These are phyloP conservation scores for Helobdella robusta DNA, from an alignment of 2,888 invertebrate genomes.

Conservation along the genomic window DNA sequence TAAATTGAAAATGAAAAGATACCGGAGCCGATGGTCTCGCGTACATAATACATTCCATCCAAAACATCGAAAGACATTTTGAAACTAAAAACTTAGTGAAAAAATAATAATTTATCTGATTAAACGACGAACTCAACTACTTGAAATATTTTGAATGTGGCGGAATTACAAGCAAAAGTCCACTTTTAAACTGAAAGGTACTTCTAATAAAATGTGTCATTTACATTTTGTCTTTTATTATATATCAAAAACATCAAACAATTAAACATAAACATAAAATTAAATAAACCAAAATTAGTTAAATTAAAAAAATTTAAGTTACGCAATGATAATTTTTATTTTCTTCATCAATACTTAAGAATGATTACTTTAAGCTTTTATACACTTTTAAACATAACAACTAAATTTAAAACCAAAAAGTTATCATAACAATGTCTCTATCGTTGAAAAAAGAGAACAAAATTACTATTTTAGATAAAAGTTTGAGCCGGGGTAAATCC, in stretches of 20 bases:
- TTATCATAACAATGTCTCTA: neutral
- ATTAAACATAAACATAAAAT: no score
- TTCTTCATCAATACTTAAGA: no score
- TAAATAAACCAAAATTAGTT: no score
- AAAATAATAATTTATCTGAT: neutral
- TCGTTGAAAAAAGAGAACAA: conserved; percentile 25
- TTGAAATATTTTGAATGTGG: conserved; percentile 12
- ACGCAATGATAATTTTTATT: no score
- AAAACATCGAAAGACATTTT: conserved; percentile 42
- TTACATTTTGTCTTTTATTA: no score
- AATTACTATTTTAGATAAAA: conserved; percentile 30
- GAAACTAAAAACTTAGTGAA: neutral
- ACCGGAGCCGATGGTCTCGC: conserved; percentile 61
- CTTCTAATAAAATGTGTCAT: no score
- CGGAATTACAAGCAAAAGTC: no score
- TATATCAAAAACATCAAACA: no score
- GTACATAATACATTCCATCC: conserved; percentile 60
- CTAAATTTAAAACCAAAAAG: neutral
- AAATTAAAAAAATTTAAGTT: no score
- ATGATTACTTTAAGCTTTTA: no score
- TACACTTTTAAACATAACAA: no score
- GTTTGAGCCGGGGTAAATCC: conserved; percentile 8
- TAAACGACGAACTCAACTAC: neutral
- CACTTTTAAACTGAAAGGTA: no score
- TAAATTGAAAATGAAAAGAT: conserved; percentile 10